Evolutionary conservation across 2,797 vertebrate species (phyloP).

Genomic region (Cyclopterus lumpus): DNA sequence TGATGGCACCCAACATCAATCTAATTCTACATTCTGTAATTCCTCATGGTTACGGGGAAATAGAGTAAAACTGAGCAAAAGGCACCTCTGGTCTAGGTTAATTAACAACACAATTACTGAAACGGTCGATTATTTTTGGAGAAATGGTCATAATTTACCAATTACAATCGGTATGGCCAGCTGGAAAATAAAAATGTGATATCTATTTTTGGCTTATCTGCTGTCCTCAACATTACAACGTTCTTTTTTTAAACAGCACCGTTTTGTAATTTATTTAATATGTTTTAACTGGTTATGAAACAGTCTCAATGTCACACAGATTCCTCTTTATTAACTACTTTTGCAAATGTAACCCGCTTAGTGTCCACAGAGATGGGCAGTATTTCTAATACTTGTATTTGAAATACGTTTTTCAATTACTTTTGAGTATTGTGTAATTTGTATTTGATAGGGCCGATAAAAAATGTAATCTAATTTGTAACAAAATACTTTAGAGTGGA

Average conservation of each 20-base stretch:
- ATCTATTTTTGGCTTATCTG: background rate
- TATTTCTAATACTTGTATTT: too few relatives aligned
- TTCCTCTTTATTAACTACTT: background rate
- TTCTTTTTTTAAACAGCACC: too few relatives aligned
- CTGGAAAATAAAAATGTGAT: background rate
- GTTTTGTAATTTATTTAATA: background rate
- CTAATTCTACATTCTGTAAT: constrained; percentile 59
- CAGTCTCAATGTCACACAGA: background rate
- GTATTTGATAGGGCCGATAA: too few relatives aligned
- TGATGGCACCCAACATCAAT: constrained; percentile 63
- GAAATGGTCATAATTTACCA: constrained; percentile 41
- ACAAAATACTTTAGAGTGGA: too few relatives aligned
- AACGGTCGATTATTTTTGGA: constrained; percentile 47
- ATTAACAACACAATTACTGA: constrained; percentile 65
- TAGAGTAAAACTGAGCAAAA: constrained; percentile 43
- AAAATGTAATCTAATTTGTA: too few relatives aligned
- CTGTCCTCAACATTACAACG: background rate
- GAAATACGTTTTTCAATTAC: too few relatives aligned
- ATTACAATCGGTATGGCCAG: background rate
- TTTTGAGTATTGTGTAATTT: too few relatives aligned
- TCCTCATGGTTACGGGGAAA: constrained; percentile 53
- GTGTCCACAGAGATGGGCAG: too few relatives aligned
- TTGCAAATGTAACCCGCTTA: too few relatives aligned
- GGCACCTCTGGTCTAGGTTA: constrained; percentile 29
- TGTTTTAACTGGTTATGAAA: background rate